phyloP scores from a whole-genome alignment of 2,888 invertebrate species.

The Melipona beecheii region DNA sequence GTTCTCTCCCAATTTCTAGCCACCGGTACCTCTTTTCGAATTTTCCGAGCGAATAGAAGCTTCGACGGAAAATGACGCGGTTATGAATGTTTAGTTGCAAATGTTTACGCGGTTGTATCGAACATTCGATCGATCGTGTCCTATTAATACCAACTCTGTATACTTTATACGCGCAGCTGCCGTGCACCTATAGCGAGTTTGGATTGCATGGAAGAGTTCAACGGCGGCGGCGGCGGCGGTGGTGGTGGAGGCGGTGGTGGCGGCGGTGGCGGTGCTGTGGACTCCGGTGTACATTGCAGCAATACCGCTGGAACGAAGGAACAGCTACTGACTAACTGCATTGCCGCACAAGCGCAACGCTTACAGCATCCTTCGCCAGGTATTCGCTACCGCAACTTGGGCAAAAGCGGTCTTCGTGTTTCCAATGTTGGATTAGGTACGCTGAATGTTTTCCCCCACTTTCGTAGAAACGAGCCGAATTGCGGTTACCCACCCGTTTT shows the following conservation, averaged over 20 bases:
- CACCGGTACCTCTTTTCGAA: background rate
- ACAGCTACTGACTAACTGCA: conserved; percentile 85
- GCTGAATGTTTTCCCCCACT: conserved; percentile 77
- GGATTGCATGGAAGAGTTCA: conserved; percentile 98
- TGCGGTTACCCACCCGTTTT: conserved; percentile 39
- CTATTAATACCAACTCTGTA: conserved; percentile 52
- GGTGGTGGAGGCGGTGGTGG: conserved; percentile 85
- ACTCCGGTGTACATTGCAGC: conserved; percentile 84
- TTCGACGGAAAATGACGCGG: background rate
- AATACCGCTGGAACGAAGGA: conserved; percentile 85
- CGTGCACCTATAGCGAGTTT: conserved; percentile 96
- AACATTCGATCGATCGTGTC: conserved; percentile 45
- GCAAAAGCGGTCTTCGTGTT: conserved; percentile 97
- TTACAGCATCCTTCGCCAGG: conserved; percentile 90
- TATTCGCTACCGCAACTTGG: conserved; percentile 95
- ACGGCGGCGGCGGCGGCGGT: conserved; percentile 86
- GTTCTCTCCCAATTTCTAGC: background rate
- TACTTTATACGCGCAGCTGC: conserved; percentile 87
- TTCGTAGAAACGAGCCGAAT: conserved; percentile 55
- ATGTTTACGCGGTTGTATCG: conserved; percentile 48
- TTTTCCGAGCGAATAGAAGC: background rate
- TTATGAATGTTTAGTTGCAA: conserved; percentile 13
- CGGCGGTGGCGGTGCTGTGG: conserved; percentile 84
- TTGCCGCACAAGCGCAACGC: conserved; percentile 85
- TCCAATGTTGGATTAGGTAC: conserved; percentile 95